A percentile compares a stretch with the other conserved stretches of the same genome.
phyloP scores from a whole-genome alignment of 2,113 vertebrate species.

The Labeo rohita region DNA sequence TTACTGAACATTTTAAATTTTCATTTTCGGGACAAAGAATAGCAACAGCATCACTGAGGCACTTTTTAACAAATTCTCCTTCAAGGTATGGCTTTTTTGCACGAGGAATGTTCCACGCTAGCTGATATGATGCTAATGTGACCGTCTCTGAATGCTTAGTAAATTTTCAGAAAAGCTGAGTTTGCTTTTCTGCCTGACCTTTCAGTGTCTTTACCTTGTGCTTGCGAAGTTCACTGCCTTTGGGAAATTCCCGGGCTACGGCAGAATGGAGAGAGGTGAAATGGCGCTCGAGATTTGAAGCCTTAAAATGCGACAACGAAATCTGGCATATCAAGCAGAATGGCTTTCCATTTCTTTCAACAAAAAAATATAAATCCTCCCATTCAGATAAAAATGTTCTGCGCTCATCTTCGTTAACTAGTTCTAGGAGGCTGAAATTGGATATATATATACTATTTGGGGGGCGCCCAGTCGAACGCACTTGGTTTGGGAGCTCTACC shows the following conservation, averaged over 20 bases:
- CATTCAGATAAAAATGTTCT: slow-evolving; percentile 19
- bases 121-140: slow-evolving; percentile 52
- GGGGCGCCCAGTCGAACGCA: too few relatives aligned
- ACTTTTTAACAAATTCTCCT: too few relatives aligned
- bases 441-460: too few relatives aligned
- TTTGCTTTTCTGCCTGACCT: too few relatives aligned
- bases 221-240: slow-evolving; percentile 45
- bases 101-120: too few relatives aligned
- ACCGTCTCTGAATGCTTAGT: slow-evolving; percentile 40
- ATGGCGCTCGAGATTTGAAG: slow-evolving; percentile 46
- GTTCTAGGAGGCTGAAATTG: too few relatives aligned
- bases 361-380: slow-evolving; percentile 41
- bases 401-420: slow-evolving; percentile 37
- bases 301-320: background rate
- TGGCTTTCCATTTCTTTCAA: slow-evolving; percentile 43
- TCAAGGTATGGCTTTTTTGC: too few relatives aligned
- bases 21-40: slow-evolving; percentile 47
- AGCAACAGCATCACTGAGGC: slow-evolving; percentile 33
- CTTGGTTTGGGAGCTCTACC: too few relatives aligned
- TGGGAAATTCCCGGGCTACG: slow-evolving; percentile 46
- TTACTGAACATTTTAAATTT: background rate
- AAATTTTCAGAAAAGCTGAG: background rate
- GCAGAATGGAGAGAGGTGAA: slow-evolving; percentile 56
- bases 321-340: slow-evolving; percentile 42
- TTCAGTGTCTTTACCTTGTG: background rate